Evolutionary conservation across 2,888 invertebrate genomes (phyloP).

Genomic region (Leptinotarsa juncta): DNA sequence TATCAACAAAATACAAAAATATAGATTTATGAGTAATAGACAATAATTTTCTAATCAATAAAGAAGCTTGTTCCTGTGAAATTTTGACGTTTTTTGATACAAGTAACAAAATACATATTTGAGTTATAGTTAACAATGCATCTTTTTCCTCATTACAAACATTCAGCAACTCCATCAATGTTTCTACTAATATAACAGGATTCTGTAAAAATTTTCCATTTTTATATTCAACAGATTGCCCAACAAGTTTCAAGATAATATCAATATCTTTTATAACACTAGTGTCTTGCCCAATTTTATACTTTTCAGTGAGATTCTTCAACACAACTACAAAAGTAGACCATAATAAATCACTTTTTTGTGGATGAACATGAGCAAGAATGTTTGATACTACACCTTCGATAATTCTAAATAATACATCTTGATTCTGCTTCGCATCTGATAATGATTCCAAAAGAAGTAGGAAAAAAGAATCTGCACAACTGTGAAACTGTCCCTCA

Average conservation of each 20-base stretch:
- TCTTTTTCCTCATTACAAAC: constrained; percentile 65
- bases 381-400: constrained; percentile 75
- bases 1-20: constrained; percentile 74
- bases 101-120: constrained; percentile 72
- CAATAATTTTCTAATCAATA: constrained; percentile 75
- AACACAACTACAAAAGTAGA: constrained; percentile 65
- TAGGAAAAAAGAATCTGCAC: constrained; percentile 77
- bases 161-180: constrained; percentile 69
- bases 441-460: constrained; percentile 74
- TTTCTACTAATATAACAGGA: constrained; percentile 71
- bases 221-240: constrained; percentile 73
- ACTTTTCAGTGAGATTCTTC: constrained; percentile 50
- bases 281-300: constrained; percentile 36
- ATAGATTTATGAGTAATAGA: constrained; percentile 70
- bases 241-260: constrained; percentile 69
- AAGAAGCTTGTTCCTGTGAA: constrained; percentile 79
- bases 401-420: constrained; percentile 74
- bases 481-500: constrained; percentile 86
- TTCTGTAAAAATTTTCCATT: constrained; percentile 74
- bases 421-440: constrained; percentile 68
- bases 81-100: constrained; percentile 73
- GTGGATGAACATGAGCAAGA: constrained; percentile 71
- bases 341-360: constrained; percentile 79
- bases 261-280: constrained; percentile 45
- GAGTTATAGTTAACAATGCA: constrained; percentile 67